A percentile compares a stretch with the other conserved stretches of the same genome.
These are phyloP conservation scores for Tetramorium bicarinatum DNA, from an alignment of 2,888 invertebrate species.

Conservation along the genomic window DNA sequence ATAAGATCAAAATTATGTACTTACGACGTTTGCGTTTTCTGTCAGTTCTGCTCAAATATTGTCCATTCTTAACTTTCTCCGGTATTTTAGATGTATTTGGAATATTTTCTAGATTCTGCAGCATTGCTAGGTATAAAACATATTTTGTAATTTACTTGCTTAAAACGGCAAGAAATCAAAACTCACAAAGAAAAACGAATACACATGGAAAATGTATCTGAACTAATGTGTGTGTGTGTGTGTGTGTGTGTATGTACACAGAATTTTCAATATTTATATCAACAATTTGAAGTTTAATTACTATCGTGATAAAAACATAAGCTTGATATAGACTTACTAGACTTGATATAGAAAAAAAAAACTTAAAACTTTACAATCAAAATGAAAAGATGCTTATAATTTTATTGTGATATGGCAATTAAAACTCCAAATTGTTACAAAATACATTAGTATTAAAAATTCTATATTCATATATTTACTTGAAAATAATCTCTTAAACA, in stretches of 20 bases:
- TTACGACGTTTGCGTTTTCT: conserved; percentile 67
- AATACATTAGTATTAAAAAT: background rate
- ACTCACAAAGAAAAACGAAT: background rate
- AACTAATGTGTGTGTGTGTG: background rate
- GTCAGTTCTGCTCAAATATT: background rate
- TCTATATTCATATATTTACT: background rate
- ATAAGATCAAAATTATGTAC: conserved; percentile 42
- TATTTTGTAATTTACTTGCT: background rate
- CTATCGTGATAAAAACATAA: background rate
- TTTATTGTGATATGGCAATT: background rate
- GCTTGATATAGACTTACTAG: background rate
- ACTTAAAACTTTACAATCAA: background rate
- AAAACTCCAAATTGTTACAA: background rate
- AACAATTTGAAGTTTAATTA: background rate
- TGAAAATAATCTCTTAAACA: background rate
- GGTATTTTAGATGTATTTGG: conserved; percentile 49
- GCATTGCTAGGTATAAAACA: conserved; percentile 60
- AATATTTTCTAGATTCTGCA: conserved; percentile 53
- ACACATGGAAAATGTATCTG: background rate
- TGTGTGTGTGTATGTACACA: background rate
- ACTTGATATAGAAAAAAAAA: too few relatives aligned
- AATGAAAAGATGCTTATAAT: background rate
- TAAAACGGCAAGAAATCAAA: background rate
- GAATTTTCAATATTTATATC: background rate
- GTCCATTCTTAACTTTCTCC: conserved; percentile 51